Evolutionary conservation across 2,888 invertebrate genomes (phyloP), one percentile per base, ranked within the genome.

Genomic region (Diogma glabrata): DNA sequence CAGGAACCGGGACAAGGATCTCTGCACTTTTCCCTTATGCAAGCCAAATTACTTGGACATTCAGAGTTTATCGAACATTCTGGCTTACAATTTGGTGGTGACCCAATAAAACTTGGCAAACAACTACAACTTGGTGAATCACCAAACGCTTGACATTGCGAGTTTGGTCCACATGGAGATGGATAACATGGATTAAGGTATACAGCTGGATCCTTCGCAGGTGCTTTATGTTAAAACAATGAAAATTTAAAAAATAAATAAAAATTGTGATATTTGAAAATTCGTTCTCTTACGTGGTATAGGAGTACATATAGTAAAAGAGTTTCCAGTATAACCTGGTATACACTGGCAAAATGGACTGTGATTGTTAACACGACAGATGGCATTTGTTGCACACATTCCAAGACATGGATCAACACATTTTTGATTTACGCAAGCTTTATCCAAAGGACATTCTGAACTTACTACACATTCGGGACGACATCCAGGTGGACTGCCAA

Each of bases 1-100:
- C 85, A 89, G 6, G 83, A 83, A 10, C 87, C 87, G 8, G 83
- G 83, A 60, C 88, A 89, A n/a, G 87, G 87, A 66, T 88, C 86
- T 56, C 69, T 72, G 64, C 88, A 88, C 64, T 77, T 83, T 61
- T 83, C 79, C 57, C 80, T 78, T 45, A 88, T 81, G 61, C 90
- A 90, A 36, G 88, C 86, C 59, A 77, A 72, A 62, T 82, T 79
- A 60, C 81, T 81, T 7, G 81, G 67, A 64, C 90, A 90, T 60
- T 88, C 88, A 0, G 84, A 73, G 63, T 83, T 84, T 23, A 86
- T 77, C 10, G 75, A 73, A 62, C 83, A 83, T 62, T 82, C 82
- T 5, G 83, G 82, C 26, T 81, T 74, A 63, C 83, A 84, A 56
- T 77, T 74, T 3, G 83, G 83, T 36, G 85, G 86, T 48, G 77